These are phyloP conservation scores for Pseudonaja textilis DNA, from an alignment of 2,113 vertebrate species.

Conservation along the genomic window DNA sequence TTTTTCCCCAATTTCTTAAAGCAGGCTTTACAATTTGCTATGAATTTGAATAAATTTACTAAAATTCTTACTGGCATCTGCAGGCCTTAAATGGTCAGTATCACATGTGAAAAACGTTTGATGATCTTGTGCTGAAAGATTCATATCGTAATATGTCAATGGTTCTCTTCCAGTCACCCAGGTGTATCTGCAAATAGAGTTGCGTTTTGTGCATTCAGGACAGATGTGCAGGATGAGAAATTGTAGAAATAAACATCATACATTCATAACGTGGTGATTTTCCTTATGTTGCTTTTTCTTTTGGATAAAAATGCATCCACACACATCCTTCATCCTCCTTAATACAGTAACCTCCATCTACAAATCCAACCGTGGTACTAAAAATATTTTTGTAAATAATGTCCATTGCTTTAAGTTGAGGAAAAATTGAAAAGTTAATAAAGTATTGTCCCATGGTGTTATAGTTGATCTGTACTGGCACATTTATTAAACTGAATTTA, in stretches of 20 bases:
- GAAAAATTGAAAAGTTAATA: not conserved
- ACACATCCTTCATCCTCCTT: not conserved
- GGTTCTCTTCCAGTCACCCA: slow-evolving; percentile 98
- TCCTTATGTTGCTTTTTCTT: not conserved
- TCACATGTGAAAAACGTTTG: slow-evolving; percentile 99
- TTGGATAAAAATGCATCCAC: not conserved
- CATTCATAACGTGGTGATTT: not conserved
- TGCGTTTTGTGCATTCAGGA: slow-evolving; percentile 17
- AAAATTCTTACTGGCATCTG: slow-evolving; percentile 88
- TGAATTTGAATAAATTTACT: not conserved
- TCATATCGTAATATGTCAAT: slow-evolving; percentile 99
- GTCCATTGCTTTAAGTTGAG: not conserved
- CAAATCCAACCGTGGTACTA: not conserved
- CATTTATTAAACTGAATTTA: not conserved
- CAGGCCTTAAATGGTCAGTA: slow-evolving; percentile 91
- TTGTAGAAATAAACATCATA: not conserved
- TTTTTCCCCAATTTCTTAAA: not conserved
- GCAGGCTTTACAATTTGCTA: not conserved
- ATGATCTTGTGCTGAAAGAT: slow-evolving; percentile 96
- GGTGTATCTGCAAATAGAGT: slow-evolving; percentile 79
- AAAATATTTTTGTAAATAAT: not conserved
- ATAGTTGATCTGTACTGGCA: not conserved
- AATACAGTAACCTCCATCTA: not conserved
- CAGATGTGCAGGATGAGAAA: not conserved
- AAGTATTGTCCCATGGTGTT: not conserved